Conservation (phyloP, 2,888 invertebrate species). For the Tolmerus cingulatus region DNA sequence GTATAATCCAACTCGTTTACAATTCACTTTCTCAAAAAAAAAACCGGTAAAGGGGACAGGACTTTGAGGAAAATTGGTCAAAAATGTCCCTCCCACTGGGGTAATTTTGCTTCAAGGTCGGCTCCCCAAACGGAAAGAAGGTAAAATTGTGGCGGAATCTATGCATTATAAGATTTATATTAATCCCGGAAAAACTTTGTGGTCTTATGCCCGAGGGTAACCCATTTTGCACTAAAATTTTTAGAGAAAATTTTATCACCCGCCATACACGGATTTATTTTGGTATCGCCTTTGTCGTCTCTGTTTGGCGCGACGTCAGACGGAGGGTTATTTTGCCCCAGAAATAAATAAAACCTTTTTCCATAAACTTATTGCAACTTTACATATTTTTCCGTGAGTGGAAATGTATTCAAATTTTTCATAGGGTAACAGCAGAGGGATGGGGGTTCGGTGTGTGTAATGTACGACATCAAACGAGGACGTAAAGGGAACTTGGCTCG, state of each 20-base stretch:
- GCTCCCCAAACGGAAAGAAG: background rate
- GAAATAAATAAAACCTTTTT: constrained; percentile 15
- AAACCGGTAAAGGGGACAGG: background rate
- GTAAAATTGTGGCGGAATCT: background rate
- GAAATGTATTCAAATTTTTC: constrained; percentile 27
- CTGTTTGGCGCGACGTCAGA: background rate
- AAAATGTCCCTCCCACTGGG: background rate
- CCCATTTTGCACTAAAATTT: constrained; percentile 8
- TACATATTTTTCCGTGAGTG: constrained; percentile 25
- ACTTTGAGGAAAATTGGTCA: background rate
- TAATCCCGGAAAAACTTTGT: constrained; percentile 5
- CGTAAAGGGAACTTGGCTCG: background rate
- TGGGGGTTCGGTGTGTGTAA: background rate
- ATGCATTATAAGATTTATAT: constrained; percentile 27
- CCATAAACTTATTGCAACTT: constrained; percentile 18
- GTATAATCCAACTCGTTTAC: background rate
- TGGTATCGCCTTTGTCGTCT: background rate
- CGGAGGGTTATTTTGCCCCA: background rate
- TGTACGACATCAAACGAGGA: background rate
- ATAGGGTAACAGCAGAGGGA: background rate
- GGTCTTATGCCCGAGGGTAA: constrained; percentile 16
- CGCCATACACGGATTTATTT: constrained; percentile 16
- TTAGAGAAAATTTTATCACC: constrained; percentile 4
- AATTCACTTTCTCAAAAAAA: background rate
- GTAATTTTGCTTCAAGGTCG: background rate